Conservation (phyloP, 2,888 invertebrate species). For the Odontocerum albicorne region DNA sequence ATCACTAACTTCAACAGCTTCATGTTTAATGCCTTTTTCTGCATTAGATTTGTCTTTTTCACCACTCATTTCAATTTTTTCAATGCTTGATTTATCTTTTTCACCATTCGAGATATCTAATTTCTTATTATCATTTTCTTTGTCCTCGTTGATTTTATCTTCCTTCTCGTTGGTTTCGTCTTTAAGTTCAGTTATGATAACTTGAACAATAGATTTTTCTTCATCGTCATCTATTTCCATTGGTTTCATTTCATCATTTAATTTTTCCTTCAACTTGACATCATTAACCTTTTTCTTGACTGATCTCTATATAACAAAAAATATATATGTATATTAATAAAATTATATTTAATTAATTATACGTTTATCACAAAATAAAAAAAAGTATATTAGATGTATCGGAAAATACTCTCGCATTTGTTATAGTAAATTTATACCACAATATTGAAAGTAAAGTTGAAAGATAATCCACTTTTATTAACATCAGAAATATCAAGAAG, state of each 20-base stretch:
- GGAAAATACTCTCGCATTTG: no score
- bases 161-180: neutral
- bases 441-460: no score
- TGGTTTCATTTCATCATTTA: neutral
- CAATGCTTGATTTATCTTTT: neutral
- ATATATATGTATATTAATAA: no score
- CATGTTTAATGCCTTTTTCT: neutral
- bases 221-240: neutral
- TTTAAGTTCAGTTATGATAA: neutral
- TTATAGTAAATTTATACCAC: no score
- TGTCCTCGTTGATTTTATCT: neutral
- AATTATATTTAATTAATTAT: no score
- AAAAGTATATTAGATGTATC: no score
- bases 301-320: conserved; percentile 22
- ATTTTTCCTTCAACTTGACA: neutral
- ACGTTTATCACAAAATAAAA: no score
- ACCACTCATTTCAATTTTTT: neutral
- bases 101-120: neutral
- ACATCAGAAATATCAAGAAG: no score
- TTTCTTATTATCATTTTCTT: neutral
- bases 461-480: no score
- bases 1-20: neutral
- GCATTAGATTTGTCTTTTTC: neutral
- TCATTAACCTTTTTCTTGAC: conserved; percentile 26
- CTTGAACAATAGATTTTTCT: neutral